phyloP scores from a whole-genome alignment of 2,113 vertebrate species.

The Brienomyrus longianalis region DNA sequence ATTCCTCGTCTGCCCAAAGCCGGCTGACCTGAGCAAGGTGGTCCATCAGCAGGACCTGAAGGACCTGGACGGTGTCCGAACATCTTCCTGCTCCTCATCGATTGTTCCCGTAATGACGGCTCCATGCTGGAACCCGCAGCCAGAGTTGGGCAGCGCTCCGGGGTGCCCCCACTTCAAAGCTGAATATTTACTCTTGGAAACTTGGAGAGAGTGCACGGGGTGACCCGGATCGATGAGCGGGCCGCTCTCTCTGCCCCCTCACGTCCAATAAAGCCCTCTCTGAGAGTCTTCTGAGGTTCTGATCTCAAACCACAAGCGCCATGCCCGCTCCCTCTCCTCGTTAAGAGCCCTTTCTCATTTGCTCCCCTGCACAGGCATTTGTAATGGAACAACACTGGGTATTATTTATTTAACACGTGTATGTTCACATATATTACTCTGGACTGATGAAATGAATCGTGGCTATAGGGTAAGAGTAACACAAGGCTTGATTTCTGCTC shows the following conservation, averaged over 20 bases:
- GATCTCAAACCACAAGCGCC: conserved; percentile 78
- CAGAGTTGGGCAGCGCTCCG: conserved; percentile 91
- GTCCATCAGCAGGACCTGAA: conserved; percentile 49
- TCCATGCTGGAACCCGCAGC: conserved; percentile 91
- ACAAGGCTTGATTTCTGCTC: not conserved
- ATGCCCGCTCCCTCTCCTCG: conserved; percentile 90
- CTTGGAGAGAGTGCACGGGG: conserved; percentile 97
- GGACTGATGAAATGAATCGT: not conserved
- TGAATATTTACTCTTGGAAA: conserved; percentile 99
- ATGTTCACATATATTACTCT: not conserved
- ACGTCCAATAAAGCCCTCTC: conserved; percentile 97
- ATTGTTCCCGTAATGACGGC: conserved; percentile 99
- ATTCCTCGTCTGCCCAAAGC: not conserved
- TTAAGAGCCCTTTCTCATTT: conserved; percentile 71
- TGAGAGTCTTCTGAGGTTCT: conserved; percentile 88
- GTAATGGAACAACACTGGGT: conserved; percentile 17
- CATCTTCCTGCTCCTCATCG: conserved; percentile 92
- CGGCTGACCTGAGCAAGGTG: conserved; percentile 13
- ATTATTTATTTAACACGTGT: conserved; percentile 2
- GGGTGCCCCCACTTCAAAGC: conserved; percentile 94
- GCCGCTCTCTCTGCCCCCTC: conserved; percentile 75
- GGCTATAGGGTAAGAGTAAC: not conserved
- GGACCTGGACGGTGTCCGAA: conserved; percentile 81
- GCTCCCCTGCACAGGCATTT: conserved; percentile 39
- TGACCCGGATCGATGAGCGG: conserved; percentile 97